Conservation (phyloP, 2,113 vertebrate genomes). For the Cavia porcellus region DNA sequence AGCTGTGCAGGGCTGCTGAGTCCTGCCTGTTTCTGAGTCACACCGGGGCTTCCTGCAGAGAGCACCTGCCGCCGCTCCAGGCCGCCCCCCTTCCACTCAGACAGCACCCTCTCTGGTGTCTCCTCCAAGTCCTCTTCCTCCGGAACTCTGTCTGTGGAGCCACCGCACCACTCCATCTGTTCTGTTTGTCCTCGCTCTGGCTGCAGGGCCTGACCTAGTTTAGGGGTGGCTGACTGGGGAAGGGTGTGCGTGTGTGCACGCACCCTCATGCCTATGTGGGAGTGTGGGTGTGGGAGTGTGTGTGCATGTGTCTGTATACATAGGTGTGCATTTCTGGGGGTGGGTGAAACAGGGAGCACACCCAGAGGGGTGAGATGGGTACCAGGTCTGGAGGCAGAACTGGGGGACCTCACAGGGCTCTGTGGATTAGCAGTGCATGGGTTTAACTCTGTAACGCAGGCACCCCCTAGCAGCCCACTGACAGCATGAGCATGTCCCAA, state of each 20-base stretch:
- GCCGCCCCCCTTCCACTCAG: too few species aligned
- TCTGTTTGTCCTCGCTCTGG: background rate
- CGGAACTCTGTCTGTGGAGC: background rate
- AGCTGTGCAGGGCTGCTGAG: background rate
- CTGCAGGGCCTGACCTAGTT: slow-evolving; percentile 70
- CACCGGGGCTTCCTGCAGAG: background rate
- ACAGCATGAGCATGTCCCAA: background rate
- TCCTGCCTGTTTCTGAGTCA: background rate
- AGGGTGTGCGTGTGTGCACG: background rate
- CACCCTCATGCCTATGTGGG: background rate
- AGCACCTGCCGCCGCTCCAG: background rate
- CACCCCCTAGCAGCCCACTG: accelerated
- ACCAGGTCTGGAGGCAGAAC: background rate
- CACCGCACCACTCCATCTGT: background rate
- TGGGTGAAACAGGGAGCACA: background rate
- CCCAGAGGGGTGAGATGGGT: background rate
- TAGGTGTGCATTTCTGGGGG: background rate
- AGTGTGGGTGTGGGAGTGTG: background rate
- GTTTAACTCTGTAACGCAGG: background rate
- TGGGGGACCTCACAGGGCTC: background rate
- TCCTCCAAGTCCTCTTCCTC: background rate
- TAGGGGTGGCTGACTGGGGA: background rate
- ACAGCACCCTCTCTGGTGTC: background rate
- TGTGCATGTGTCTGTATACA: too few species aligned
- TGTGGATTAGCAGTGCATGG: accelerated